These are phyloP conservation scores for Scalopus aquaticus DNA, from an alignment of 2,113 vertebrate genomes.

Conservation along the genomic window DNA sequence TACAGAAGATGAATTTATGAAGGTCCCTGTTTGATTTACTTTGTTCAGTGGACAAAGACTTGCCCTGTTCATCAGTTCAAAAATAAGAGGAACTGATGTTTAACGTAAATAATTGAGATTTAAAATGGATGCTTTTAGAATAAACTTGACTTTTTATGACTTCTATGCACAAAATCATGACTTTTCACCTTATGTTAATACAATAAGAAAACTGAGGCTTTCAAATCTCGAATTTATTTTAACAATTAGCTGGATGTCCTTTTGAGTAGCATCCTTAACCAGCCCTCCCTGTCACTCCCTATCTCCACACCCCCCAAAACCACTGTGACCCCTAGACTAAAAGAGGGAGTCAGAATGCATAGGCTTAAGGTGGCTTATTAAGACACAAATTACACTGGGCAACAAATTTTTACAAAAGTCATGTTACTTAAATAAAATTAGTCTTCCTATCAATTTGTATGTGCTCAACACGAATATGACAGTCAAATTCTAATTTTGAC, in stretches of 20 bases:
- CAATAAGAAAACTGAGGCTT: background rate
- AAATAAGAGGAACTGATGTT: background rate
- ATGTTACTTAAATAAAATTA: too few relatives aligned
- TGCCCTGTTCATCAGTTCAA: background rate
- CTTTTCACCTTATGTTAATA: background rate
- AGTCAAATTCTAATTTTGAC: too few relatives aligned
- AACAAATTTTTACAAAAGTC: too few relatives aligned
- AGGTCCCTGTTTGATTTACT: background rate
- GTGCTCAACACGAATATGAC: too few relatives aligned
- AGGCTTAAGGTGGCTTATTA: background rate
- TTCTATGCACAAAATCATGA: background rate
- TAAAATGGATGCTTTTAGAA: background rate
- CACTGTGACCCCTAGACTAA: background rate
- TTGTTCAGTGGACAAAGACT: background rate
- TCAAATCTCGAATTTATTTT: background rate
- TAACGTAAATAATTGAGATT: background rate
- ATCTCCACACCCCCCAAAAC: background rate
- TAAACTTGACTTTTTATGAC: background rate
- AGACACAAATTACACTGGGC: too few relatives aligned
- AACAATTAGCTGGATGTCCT: background rate
- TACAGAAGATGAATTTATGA: background rate
- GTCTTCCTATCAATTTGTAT: too few relatives aligned
- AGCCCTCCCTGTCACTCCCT: background rate
- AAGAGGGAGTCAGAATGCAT: background rate
- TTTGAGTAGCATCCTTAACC: background rate